These are phyloP conservation scores for Scaptomyza polygonia DNA, from an alignment of 2,888 invertebrate species.

Conservation along the genomic window DNA sequence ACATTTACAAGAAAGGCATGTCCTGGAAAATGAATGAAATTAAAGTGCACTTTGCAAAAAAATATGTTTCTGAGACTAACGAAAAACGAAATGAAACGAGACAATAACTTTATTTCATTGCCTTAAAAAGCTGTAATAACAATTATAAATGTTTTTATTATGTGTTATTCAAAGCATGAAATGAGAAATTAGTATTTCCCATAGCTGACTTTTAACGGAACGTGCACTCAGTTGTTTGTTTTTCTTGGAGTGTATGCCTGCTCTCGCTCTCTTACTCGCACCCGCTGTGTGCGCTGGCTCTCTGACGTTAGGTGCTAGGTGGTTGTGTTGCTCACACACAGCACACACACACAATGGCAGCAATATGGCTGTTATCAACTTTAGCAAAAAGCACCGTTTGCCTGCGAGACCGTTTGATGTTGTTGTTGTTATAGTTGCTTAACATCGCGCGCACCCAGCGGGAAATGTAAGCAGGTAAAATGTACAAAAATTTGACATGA, in stretches of 20 bases:
- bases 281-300: slow-evolving; percentile 27
- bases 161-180: no score
- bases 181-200: no score
- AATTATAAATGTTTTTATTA: no score
- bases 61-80: slow-evolving; percentile 7
- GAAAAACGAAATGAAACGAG: background rate
- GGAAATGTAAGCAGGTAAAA: slow-evolving; percentile 8
- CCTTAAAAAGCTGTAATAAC: no score
- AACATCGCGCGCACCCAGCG: slow-evolving; percentile 29
- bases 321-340: slow-evolving; percentile 47
- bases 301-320: slow-evolving; percentile 53
- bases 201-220: no score
- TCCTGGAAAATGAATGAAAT: slow-evolving; percentile 67
- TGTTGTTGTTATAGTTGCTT: slow-evolving; percentile 24
- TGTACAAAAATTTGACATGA: background rate
- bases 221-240: no score
- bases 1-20: slow-evolving; percentile 22
- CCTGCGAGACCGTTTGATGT: slow-evolving; percentile 23
- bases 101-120: background rate
- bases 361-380: slow-evolving; percentile 77
- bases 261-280: slow-evolving; percentile 40
- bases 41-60: slow-evolving; percentile 38
- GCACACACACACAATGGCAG: slow-evolving; percentile 32
- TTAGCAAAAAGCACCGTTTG: slow-evolving; percentile 71
- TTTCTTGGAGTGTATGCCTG: slow-evolving; percentile 44